These are phyloP conservation scores for Deilephila porcellus DNA, from an alignment of 2,888 invertebrate genomes.

Conservation along the genomic window DNA sequence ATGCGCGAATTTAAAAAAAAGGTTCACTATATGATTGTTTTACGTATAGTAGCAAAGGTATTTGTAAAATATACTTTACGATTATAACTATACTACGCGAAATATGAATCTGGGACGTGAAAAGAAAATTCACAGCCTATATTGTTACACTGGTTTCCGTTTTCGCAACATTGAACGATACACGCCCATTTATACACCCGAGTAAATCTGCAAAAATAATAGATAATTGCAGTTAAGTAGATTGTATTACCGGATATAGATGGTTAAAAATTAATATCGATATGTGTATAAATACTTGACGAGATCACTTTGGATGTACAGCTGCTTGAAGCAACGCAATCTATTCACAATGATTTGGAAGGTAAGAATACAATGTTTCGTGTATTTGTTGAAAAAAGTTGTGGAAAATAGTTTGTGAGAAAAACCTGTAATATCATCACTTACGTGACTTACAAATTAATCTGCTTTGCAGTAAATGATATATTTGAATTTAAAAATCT, in stretches of 20 bases:
- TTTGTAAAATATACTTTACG: no score
- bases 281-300: slow-evolving; percentile 64
- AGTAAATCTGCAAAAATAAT: slow-evolving; percentile 52
- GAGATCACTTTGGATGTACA: slow-evolving; percentile 52
- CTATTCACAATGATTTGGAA: slow-evolving; percentile 68
- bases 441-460: no score
- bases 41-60: no score
- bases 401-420: not conserved
- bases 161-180: slow-evolving; percentile 43
- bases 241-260: slow-evolving; percentile 56
- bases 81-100: not conserved
- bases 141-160: slow-evolving; percentile 44
- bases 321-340: slow-evolving; percentile 53
- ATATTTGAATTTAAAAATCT: no score
- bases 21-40: no score
- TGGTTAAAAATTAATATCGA: slow-evolving; percentile 57
- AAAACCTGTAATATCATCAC: not conserved
- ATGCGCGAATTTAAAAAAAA: no score
- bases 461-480: no score
- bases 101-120: not conserved
- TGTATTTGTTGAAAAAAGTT: not conserved
- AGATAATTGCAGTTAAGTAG: slow-evolving; percentile 51
- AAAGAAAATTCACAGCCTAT: slow-evolving; percentile 28
- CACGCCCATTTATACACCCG: slow-evolving; percentile 52
- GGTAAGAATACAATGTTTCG: slow-evolving; percentile 52